Base-by-base conservation (phyloP, 2,888 invertebrate genomes). In the Ophion ellenae region DNA sequence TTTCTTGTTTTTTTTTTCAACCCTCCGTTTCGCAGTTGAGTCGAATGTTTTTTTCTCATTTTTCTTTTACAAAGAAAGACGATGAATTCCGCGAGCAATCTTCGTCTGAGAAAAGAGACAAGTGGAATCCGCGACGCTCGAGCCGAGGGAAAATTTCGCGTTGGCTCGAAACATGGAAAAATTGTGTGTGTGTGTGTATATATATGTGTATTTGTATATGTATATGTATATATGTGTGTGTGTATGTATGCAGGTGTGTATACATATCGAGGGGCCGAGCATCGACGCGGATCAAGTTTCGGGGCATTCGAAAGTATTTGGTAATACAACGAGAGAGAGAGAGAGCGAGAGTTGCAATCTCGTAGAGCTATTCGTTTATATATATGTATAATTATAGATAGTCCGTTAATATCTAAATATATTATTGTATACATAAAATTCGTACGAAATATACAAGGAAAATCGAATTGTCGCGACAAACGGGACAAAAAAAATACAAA, bases 401-500 rank as follows among this genome's bases (percentile, higher is more conserved):
- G 85, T 81, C 83, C 84, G 86, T 88, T 87, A 69, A 87, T 88
- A 85, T 87, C 87, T 88, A 85, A 83, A 84, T 74, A 85, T 87
- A 82, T 87, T 57, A 67, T 76, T 87, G 87, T 89, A 89, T 88
- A 89, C 87, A 89, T 88, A 89, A 85, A 78, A 84, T 87, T 74
- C 75, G 85, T 88, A 88, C 84, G 86, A 87, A 88, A 87, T 87
- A 88, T 89, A 89, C 88, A 88, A 83, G 85, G 84, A 81, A 85
- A 76, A 83, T 47, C 57, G 78, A 86, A 84, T 81, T 75, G 71
- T 78, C 80, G 73, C 74, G 61, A 84, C n/a, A 81, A 67, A 84
- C 81, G 82, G 71, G 75, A 24, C 24, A 79, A 89, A 90, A 91
- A 89, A 88, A 82, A 71, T 92, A 93, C 91, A 93, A 91, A 93